Evolutionary conservation across 2,113 vertebrate genomes (phyloP), one percentile per base, ranked within the genome.

Genomic region (Fregata magnificens): DNA sequence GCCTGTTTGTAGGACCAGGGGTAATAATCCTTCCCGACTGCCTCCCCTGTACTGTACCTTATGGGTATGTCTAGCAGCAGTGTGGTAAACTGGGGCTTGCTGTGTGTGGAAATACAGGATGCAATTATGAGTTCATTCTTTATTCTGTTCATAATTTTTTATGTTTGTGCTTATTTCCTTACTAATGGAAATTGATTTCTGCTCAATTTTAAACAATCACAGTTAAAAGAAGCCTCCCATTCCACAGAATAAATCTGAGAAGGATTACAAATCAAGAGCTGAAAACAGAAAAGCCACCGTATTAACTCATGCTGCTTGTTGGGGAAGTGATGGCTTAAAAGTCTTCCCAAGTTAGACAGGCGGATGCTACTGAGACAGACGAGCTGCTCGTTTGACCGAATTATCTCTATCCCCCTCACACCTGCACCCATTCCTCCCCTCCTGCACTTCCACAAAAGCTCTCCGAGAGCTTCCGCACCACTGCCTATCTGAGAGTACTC

Each of bases 161-260:
- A 72, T 11, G 1, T 86, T 92, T 96, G 16, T 44, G 72, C 66
- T 90, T 92, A 79, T 97, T 93, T 97, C 77, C 91, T 95, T 95
- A 59, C 96, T 96, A 92, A 97, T 92, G 80, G 88, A 86, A 93
- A 95, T 95, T 72, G 83, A 97, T 95, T 95, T 92, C 80, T 84
- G 88, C 86, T 88, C 47, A 29, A 20, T 90, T 94, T 94, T 88
- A 78, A 92, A 78, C 72, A 88, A 67, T 74, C 31, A 7, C 34
- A n/a, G 61, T 65, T 86, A 59, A 81, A 90, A 95, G 55, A 86
- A 86, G 47, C 42, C 67, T 90, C 72, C 61, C 21, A 55, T 50
- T 93, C 82, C 2, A 8, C 69, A 47, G 65, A 78, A 67, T 66
- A 86, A 45, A 69, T 50, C 70, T 56, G 62, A 86, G 59, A 10